Base-by-base conservation (phyloP, 2,888 invertebrate genomes). In the Steinernema scapterisci region DNA sequence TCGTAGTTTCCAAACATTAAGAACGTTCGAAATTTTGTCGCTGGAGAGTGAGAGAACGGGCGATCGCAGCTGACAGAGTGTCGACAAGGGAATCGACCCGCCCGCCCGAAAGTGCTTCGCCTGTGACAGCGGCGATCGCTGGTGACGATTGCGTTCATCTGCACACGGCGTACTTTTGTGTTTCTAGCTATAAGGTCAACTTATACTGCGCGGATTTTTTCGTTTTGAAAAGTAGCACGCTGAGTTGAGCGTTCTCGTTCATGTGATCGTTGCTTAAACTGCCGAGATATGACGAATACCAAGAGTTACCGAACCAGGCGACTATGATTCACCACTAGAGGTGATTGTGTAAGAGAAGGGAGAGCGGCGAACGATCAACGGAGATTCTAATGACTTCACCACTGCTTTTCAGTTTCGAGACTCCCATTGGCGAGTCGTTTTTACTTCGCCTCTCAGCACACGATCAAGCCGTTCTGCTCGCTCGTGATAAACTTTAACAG, bases 41-140 rank as follows among this genome's bases (percentile, higher is more conserved):
- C 13, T 25, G 27, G 63, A 25, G 63, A 63, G 23, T 25, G 63
- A 11, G 63, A 63, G 63, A 31, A 38, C 38, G 63, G 31, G 63
- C 63, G 31, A 63, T 63, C 63, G 63, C 63, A 63, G 63, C 63
- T 63, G 63, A 63, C 27, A 63, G 63, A 27, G 63, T 27, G 9
- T 27, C 27, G 27, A 16, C n/a, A 31, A 63, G 19, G 6, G 63
- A 63, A 63, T 11, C 63, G 63, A 63, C 63, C 63, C 63, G 25
- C 16, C 48, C 48, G 48, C 48, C 38, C 16, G 38, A 63, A 63
- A 13, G 27, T 38, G 23, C 25, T 54, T 25, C 16, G 27, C 27
- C 16, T 63, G 63, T 38, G 63, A 63, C 63, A 63, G 63, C 38
- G 63, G 38, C 63, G 63, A 63, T 27, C 63, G 63, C 27, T 63